Evolutionary conservation across 2,888 invertebrate species (phyloP).

Genomic region (Julus scanicus): DNA sequence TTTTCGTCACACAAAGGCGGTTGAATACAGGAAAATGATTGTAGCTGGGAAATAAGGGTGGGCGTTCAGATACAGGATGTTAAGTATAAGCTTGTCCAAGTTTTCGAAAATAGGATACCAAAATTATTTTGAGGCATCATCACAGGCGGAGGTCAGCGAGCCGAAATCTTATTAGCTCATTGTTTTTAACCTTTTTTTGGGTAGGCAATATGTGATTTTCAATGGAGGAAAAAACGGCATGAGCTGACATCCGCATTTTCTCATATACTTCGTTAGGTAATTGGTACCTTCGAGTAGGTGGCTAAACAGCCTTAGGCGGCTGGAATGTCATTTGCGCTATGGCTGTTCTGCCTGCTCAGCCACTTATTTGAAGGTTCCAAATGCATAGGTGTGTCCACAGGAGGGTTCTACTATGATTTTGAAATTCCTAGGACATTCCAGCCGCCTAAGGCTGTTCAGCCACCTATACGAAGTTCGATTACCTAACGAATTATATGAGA

Average conservation of each 20-base stretch:
- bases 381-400: no score
- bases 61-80: not conserved
- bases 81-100: not conserved
- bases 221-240: not conserved
- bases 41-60: not conserved
- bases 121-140: not conserved
- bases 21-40: not conserved
- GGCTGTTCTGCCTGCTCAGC: no score
- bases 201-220: not conserved
- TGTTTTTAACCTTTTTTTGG: not conserved
- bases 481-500: no score
- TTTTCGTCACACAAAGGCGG: not conserved
- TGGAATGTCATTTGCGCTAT: no score
- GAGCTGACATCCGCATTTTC: not conserved
- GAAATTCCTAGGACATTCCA: no score
- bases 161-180: not conserved
- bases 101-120: constrained; percentile 24
- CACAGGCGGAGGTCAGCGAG: constrained; percentile 22
- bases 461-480: no score
- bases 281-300: no score
- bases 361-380: no score
- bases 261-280: not conserved
- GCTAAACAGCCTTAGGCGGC: no score
- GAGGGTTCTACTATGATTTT: no score
- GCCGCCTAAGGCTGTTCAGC: no score